Conservation (phyloP, 2,888 invertebrate species). For the Parthenolecanium corni region DNA sequence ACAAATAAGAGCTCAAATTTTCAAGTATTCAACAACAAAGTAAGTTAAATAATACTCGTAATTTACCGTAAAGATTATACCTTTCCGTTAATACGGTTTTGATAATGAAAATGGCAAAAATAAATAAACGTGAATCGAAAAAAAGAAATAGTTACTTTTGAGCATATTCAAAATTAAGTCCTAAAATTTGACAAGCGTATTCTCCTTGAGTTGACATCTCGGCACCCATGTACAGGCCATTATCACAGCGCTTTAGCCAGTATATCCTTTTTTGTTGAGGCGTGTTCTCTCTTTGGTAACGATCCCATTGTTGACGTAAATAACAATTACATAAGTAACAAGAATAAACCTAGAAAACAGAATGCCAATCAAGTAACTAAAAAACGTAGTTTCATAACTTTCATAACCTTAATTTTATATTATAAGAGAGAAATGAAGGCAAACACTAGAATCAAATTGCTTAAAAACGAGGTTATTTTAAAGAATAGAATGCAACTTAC, state of each 20-base stretch:
- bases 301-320: conserved; percentile 83
- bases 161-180: conserved; percentile 50
- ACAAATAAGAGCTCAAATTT: too few relatives aligned
- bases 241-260: conserved; percentile 84
- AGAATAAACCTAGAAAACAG: conserved; percentile 47
- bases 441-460: background rate
- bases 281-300: conserved; percentile 71
- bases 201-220: conserved; percentile 84
- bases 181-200: conserved; percentile 80
- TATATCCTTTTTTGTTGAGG: conserved; percentile 80
- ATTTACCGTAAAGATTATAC: too few relatives aligned
- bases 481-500: conserved; percentile 30
- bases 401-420: too few relatives aligned
- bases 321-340: conserved; percentile 79
- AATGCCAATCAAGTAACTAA: background rate
- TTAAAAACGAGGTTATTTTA: background rate
- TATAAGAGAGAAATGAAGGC: background rate
- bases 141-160: conserved; percentile 24
- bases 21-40: too few relatives aligned
- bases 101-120: too few relatives aligned
- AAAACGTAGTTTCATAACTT: too few relatives aligned
- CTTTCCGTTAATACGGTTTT: too few relatives aligned
- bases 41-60: too few relatives aligned
- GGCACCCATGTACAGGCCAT: conserved; percentile 78
- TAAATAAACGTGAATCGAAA: too few relatives aligned